These are phyloP conservation scores for Daptonema setosum DNA, from an alignment of 2,888 invertebrate genomes.

Conservation along the genomic window DNA sequence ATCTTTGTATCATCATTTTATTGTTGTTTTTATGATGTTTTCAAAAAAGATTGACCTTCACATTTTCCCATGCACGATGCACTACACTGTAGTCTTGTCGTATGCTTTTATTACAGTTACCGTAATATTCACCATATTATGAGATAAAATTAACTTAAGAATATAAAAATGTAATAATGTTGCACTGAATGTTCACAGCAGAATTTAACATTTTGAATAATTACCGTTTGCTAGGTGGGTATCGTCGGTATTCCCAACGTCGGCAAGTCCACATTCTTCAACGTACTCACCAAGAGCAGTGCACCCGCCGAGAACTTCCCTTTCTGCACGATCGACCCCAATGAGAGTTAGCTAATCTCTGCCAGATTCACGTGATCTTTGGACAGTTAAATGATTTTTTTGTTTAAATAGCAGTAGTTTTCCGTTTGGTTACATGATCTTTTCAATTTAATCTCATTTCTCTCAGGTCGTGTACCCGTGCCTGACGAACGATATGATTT, in stretches of 20 bases:
- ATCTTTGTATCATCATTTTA: not conserved
- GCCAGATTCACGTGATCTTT: too few relatives aligned
- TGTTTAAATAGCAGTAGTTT: not conserved
- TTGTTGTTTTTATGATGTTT: too few relatives aligned
- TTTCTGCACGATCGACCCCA: slow-evolving; percentile 98
- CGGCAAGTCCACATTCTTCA: slow-evolving; percentile 97
- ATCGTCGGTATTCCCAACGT: slow-evolving; percentile 81
- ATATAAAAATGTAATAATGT: not conserved
- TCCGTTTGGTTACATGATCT: slow-evolving; percentile 6
- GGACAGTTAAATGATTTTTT: too few relatives aligned
- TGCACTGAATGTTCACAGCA: not conserved
- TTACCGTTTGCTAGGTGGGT: slow-evolving; percentile 37
- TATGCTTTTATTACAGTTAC: not conserved
- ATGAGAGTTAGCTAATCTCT: slow-evolving; percentile 59
- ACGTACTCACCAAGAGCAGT: slow-evolving; percentile 86
- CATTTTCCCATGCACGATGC: too few relatives aligned
- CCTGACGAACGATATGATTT: slow-evolving; percentile 81
- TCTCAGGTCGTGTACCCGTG: slow-evolving; percentile 78
- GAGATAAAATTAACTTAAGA: not conserved
- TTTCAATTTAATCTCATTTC: slow-evolving; percentile 15
- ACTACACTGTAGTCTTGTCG: not conserved
- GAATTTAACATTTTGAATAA: too few relatives aligned
- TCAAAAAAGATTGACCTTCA: too few relatives aligned
- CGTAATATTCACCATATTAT: not conserved
- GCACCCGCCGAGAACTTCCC: slow-evolving; percentile 97